Evolutionary conservation across 2,888 invertebrate species (phyloP).

Genomic region (Polyommatus icarus): DNA sequence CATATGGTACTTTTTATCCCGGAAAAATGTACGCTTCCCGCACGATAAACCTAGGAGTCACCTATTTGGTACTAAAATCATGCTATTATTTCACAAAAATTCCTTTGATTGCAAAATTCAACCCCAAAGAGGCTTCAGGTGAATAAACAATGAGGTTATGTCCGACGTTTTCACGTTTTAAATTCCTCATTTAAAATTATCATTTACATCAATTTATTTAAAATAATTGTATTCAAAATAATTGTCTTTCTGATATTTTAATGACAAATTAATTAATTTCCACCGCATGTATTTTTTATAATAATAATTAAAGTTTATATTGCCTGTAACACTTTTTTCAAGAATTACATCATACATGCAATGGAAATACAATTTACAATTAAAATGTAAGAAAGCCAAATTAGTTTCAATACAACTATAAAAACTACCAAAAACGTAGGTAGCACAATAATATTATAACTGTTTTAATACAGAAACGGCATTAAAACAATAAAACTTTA

Average conservation of each 20-base stretch:
- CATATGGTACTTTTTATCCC: too few relatives aligned
- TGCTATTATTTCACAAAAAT: too few relatives aligned
- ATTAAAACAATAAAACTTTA: neutral
- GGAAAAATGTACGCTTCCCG: too few relatives aligned
- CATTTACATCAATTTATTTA: neutral
- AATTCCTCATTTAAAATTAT: neutral
- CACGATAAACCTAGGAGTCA: too few relatives aligned
- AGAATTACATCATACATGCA: neutral
- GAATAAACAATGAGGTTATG: neutral
- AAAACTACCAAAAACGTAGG: too few relatives aligned
- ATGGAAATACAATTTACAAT: neutral
- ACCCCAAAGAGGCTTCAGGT: neutral
- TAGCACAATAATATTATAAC: neutral
- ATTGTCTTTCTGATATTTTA: neutral
- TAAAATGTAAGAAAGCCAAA: neutral
- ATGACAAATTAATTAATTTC: neutral
- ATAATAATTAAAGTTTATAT: too few relatives aligned
- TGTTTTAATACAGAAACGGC: neutral
- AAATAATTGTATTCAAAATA: neutral
- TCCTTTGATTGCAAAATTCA: neutral
- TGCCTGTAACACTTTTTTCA: neutral
- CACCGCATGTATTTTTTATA: neutral
- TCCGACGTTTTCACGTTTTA: neutral
- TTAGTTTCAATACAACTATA: neutral
- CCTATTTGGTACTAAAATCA: too few relatives aligned